Evolutionary conservation across 2,888 invertebrate genomes (phyloP).

Genomic region (Panorpa germanica): DNA sequence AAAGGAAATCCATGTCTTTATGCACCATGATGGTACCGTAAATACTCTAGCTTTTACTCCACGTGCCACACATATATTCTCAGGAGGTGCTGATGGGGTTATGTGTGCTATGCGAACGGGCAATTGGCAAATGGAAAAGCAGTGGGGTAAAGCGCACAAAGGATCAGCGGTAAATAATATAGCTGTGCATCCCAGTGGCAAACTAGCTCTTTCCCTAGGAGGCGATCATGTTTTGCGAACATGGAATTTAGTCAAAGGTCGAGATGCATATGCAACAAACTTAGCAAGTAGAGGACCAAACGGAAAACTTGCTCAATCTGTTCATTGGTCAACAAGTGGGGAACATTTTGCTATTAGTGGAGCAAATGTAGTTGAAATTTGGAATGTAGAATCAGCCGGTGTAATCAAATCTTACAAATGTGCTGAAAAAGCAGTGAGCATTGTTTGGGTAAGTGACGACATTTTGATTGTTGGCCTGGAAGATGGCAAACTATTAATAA

Average conservation of each 20-base stretch:
- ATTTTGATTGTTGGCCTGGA: slow-evolving; percentile 52
- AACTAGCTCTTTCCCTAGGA: slow-evolving; percentile 72
- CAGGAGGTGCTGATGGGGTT: slow-evolving; percentile 69
- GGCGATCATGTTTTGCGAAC: slow-evolving; percentile 68
- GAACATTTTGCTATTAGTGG: slow-evolving; percentile 56
- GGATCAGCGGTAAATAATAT: slow-evolving; percentile 53
- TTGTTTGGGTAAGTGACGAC: slow-evolving; percentile 46
- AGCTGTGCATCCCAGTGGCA: slow-evolving; percentile 76
- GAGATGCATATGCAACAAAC: slow-evolving; percentile 79
- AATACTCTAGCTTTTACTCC: slow-evolving; percentile 61
- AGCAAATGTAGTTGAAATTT: slow-evolving; percentile 55
- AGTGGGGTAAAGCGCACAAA: slow-evolving; percentile 69
- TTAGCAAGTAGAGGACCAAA: slow-evolving; percentile 42
- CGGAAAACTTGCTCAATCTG: slow-evolving; percentile 23
- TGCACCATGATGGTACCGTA: slow-evolving; percentile 69
- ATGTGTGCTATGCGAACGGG: slow-evolving; percentile 65
- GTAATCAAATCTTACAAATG: slow-evolving; percentile 46
- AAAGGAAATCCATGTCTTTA: slow-evolving; percentile 59
- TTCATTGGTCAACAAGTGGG: slow-evolving; percentile 60
- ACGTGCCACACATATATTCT: slow-evolving; percentile 58
- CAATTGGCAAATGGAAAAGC: slow-evolving; percentile 72
- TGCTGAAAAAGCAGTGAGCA: slow-evolving; percentile 45
- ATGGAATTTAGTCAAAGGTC: slow-evolving; percentile 88
- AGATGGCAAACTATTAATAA: slow-evolving; percentile 44
- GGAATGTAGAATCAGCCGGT: slow-evolving; percentile 61